These are phyloP conservation scores for Hormiphora californensis DNA, from an alignment of 37 sponge, comb jelly and placozoan species.

Conservation along the genomic window DNA sequence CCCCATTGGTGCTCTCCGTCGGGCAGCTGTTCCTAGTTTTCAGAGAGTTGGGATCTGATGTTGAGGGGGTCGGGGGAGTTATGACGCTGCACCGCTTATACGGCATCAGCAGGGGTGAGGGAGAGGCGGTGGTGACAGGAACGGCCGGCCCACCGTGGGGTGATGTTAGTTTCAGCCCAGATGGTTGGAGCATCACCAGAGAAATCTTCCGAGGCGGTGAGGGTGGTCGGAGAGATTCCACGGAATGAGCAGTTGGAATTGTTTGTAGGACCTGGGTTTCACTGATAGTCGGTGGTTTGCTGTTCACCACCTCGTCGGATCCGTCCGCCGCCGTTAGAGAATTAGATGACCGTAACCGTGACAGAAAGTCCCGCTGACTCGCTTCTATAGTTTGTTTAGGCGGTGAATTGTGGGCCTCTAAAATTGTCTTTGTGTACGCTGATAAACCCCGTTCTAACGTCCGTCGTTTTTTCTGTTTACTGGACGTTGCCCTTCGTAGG, in stretches of 20 bases:
- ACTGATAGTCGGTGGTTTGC: background rate
- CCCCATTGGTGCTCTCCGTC: background rate
- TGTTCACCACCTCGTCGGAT: background rate
- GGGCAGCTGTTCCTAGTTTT: background rate
- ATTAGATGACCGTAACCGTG: background rate
- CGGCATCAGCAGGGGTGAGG: background rate
- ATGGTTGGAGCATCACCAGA: background rate
- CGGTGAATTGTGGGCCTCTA: background rate
- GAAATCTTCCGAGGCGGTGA: background rate
- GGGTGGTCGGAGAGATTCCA: no score
- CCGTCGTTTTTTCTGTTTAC: background rate
- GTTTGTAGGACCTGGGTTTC: background rate
- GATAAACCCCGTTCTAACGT: background rate
- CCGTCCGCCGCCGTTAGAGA: background rate
- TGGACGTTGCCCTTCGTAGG: background rate
- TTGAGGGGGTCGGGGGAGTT: background rate
- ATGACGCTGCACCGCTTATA: background rate
- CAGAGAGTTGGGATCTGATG: background rate
- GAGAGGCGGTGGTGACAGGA: background rate
- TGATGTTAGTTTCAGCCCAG: background rate
- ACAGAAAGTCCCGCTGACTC: background rate
- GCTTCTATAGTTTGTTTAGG: background rate
- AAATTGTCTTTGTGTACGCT: background rate
- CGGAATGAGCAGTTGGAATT: background rate
- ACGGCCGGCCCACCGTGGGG: background rate